Evolutionary conservation across 2,888 invertebrate genomes (phyloP).

Genomic region (Eledone cirrhosa): DNA sequence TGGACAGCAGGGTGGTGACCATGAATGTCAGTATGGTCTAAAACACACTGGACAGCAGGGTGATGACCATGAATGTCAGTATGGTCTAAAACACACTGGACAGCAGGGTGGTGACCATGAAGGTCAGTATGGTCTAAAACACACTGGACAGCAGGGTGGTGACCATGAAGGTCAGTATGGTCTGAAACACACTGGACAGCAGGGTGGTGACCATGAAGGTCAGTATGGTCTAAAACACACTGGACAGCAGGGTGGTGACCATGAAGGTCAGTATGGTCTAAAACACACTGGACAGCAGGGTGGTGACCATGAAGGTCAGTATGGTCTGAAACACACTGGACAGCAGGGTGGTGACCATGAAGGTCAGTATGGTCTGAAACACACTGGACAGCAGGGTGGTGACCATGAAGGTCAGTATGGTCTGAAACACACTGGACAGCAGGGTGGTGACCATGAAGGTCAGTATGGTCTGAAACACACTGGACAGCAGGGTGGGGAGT

Average conservation of each 20-base stretch:
- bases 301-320: background rate
- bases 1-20: background rate
- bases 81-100: no score
- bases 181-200: no score
- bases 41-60: background rate
- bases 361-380: background rate
- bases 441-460: no score
- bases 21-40: no score
- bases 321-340: background rate
- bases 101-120: no score
- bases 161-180: no score
- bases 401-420: constrained; percentile 18
- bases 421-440: background rate
- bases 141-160: background rate
- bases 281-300: background rate
- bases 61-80: background rate
- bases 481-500: no score
- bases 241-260: no score
- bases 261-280: no score
- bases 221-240: no score
- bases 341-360: background rate
- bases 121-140: constrained; percentile 4
- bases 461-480: background rate
- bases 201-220: background rate
- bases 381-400: constrained; percentile 8